Evolutionary conservation across 2,113 vertebrate species (phyloP), one percentile per base, ranked within the genome.

Genomic region (Cranoglanis bouderius): DNA sequence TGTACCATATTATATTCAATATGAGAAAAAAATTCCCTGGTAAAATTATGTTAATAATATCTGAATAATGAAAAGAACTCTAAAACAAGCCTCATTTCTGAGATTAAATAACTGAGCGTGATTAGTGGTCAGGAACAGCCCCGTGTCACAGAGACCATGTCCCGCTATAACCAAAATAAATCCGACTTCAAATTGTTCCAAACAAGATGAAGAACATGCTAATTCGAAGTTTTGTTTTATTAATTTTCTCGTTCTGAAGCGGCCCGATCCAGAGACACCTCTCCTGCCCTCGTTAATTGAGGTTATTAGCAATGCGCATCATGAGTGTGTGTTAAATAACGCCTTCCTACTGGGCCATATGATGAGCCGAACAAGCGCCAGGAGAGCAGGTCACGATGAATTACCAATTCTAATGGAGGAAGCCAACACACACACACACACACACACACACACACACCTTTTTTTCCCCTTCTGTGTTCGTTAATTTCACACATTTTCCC

Each of bases 311-410:
- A 32, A 89, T 77, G 83, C 63, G 32, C n/a, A 49, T 81, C 38
- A 16, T 89, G 81, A 82, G 83, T 40, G 61, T 82, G 82, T 59
- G 26, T 13, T 55, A 59, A 89, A 89, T 72, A 65, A 84, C 84
- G 35, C 90, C 65, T 88, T 91, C 86, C 59, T 83, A 87, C 78
- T 70, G 57, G 57, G 83, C 90, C 89, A 83, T 88, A 83, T 86
- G 86, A 91, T 88, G 74, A 67, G 29, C 8, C 3, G 14, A 70
- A 38, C 24, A 32, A 70, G 82, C 67, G 70, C 72, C 67, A 89
- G 80, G 53, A 67, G 85, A 87, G 40, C 72, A 80, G 59, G 87
- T 82, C 87, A 88, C 63, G 49, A 57, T 82, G 67, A 90, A 86
- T 65, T 3, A 38, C 29, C 51, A 78, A 32, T 85, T 80, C 35